Conservation (phyloP, 2,797 vertebrate species). For the Merluccius polli region DNA sequence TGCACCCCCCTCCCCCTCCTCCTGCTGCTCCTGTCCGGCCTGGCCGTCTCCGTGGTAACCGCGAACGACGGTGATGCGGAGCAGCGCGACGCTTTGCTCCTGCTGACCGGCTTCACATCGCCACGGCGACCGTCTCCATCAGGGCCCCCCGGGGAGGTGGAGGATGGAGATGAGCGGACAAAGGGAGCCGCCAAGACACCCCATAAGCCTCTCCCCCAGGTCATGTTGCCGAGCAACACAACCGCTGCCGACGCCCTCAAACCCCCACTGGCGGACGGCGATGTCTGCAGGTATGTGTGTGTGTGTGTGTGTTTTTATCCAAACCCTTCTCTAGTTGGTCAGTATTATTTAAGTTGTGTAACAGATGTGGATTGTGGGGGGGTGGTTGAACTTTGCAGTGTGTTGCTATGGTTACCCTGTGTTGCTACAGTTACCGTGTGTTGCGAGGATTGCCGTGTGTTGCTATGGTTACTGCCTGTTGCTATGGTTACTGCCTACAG, state of each 20-base stretch:
- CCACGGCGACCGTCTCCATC: slow-evolving; percentile 6
- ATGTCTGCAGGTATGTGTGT: slow-evolving; percentile 73
- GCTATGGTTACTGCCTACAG: neutral
- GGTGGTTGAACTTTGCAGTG: no score
- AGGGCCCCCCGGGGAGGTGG: slow-evolving; percentile 50
- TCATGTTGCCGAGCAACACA: slow-evolving; percentile 73
- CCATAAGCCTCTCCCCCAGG: slow-evolving; percentile 76
- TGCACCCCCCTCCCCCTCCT: slow-evolving; percentile 30
- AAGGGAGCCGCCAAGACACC: slow-evolving; percentile 58
- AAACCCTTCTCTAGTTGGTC: no score
- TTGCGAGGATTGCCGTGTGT: neutral
- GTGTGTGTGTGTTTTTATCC: neutral
- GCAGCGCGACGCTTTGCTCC: slow-evolving; percentile 42
- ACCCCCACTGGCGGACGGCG: slow-evolving; percentile 74
- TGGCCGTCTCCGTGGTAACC: slow-evolving; percentile 58
- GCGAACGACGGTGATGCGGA: slow-evolving; percentile 29
- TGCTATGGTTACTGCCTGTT: neutral
- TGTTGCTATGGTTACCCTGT: no score
- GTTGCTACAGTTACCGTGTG: no score
- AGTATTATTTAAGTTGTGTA: no score
- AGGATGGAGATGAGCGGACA: slow-evolving; percentile 40
- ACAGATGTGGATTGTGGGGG: no score
- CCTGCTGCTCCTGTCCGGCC: slow-evolving; percentile 56
- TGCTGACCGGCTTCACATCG: slow-evolving; percentile 58
- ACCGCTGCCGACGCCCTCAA: slow-evolving; percentile 68